Evolutionary conservation across 2,888 invertebrate species (phyloP).

Genomic region (Apeira syringaria): DNA sequence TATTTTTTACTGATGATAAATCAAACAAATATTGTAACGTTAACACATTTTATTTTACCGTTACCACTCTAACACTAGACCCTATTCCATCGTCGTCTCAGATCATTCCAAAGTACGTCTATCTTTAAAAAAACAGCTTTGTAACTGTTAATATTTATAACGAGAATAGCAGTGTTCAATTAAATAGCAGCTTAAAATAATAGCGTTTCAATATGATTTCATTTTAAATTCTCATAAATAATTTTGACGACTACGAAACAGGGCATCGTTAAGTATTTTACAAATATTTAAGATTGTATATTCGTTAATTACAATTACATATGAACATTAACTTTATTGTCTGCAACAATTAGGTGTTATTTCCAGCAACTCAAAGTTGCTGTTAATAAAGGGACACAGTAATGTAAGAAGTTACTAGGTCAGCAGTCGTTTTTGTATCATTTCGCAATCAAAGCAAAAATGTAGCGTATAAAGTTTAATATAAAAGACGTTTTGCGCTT

Average conservation of each 20-base stretch:
- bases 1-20: no score
- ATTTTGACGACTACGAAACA: slow-evolving; percentile 36
- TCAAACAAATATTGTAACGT: slow-evolving; percentile 43
- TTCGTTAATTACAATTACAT: slow-evolving; percentile 38
- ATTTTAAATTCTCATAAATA: not conserved
- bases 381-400: slow-evolving; percentile 1
- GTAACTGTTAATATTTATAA: no score
- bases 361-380: slow-evolving; percentile 27
- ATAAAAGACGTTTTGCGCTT: no score
- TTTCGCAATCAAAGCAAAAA: no score
- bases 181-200: not conserved
- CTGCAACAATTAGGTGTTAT: slow-evolving; percentile 40
- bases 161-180: not conserved
- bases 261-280: slow-evolving; percentile 31
- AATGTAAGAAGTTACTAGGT: slow-evolving; percentile 2
- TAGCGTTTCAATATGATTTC: not conserved
- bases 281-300: slow-evolving; percentile 22
- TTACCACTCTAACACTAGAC: slow-evolving; percentile 35
- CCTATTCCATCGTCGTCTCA: slow-evolving; percentile 35
- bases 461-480: no score
- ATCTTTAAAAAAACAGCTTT: no score
- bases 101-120: no score
- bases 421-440: slow-evolving; percentile 10
- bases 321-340: slow-evolving; percentile 46
- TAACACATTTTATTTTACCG: slow-evolving; percentile 45